These are phyloP conservation scores for Valencia hispanica DNA, from an alignment of 2,797 vertebrate genomes.

Conservation along the genomic window DNA sequence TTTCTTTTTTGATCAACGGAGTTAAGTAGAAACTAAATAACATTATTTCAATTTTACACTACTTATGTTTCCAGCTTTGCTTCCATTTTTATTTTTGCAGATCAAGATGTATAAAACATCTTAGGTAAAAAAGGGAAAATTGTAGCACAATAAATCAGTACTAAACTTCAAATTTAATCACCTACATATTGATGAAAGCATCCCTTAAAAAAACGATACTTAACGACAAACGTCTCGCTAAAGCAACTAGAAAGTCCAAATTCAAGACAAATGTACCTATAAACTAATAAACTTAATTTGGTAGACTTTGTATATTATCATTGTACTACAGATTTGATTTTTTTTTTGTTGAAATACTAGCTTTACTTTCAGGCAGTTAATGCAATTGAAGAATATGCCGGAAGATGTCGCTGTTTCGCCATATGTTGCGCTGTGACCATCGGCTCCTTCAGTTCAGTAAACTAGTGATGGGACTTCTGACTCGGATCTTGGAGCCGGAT, in stretches of 20 bases:
- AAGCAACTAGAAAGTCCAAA: not conserved
- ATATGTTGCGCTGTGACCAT: conserved; percentile 14
- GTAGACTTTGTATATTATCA: not conserved
- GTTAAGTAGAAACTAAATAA: not conserved
- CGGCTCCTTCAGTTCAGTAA: conserved; percentile 17
- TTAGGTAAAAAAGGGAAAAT: not conserved
- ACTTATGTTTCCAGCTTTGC: not conserved
- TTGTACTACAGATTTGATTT: not conserved
- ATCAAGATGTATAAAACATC: not conserved
- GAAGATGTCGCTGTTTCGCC: conserved; percentile 39
- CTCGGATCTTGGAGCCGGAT: not conserved
- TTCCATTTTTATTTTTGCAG: not conserved
- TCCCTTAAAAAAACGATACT: not conserved
- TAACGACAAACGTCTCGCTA: not conserved
- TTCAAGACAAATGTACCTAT: not conserved
- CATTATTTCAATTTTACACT: not conserved
- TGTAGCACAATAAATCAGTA: not conserved
- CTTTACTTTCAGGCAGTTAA: not conserved
- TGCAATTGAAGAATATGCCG: not conserved
- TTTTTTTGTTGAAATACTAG: not conserved
- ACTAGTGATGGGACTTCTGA: conserved; percentile 3
- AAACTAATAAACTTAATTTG: not conserved
- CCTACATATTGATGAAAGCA: not conserved
- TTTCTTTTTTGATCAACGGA: not conserved
- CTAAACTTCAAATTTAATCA: not conserved